Conservation (phyloP, 2,797 vertebrate genomes). For the Malurus leucopterus region DNA sequence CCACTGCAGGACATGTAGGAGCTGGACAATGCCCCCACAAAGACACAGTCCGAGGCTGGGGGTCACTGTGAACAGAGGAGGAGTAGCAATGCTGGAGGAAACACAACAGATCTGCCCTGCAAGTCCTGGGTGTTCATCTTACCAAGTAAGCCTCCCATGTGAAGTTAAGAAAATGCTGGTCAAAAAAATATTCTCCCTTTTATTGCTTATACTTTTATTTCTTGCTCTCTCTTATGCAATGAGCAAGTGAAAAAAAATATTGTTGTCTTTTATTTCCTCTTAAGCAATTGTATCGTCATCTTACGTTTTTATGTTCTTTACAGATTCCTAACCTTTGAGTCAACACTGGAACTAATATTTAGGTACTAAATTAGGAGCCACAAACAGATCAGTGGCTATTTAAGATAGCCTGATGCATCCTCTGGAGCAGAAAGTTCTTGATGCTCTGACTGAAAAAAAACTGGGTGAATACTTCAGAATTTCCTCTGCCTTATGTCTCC, state of each 20-base stretch:
- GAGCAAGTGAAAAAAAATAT: neutral
- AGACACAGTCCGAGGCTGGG: neutral
- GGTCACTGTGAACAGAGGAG: neutral
- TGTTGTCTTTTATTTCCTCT: neutral
- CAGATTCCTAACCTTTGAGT: neutral
- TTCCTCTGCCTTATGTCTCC: constrained; percentile 9
- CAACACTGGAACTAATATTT: neutral
- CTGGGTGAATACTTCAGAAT: neutral
- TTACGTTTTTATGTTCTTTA: neutral
- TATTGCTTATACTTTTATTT: neutral
- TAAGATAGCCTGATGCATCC: neutral
- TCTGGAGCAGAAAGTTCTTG: constrained; percentile 5
- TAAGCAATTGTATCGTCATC: neutral
- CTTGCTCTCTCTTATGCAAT: neutral
- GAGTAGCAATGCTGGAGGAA: neutral
- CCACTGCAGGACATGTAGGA: neutral
- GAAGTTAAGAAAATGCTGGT: neutral
- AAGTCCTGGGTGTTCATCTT: neutral
- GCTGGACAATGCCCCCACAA: neutral
- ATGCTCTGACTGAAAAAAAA: neutral
- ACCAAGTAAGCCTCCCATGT: neutral
- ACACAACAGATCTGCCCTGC: neutral
- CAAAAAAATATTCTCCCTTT: neutral
- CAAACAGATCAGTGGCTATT: neutral
- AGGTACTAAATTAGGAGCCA: neutral